These are phyloP conservation scores for Teinopalpus imperialis DNA, from an alignment of 2,888 invertebrate genomes.

Conservation along the genomic window DNA sequence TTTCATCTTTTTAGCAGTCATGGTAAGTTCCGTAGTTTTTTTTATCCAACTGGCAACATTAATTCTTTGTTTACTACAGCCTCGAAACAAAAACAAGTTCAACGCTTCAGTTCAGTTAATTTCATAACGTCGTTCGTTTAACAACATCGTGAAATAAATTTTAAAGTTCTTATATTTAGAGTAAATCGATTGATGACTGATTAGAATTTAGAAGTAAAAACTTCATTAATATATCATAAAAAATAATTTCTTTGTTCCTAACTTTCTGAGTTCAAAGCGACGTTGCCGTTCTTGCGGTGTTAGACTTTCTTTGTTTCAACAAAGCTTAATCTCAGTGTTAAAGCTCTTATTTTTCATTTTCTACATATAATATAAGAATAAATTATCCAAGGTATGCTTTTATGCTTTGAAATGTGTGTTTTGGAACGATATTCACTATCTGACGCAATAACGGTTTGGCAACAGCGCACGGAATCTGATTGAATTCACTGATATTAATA, in stretches of 20 bases:
- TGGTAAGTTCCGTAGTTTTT: too few relatives aligned
- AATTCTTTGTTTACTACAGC: constrained; percentile 60
- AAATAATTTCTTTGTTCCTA: constrained; percentile 52
- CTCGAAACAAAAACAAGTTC: constrained; percentile 48
- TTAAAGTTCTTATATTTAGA: background rate
- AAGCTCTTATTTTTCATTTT: constrained; percentile 6
- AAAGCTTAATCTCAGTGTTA: constrained; percentile 4
- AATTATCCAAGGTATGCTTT: constrained; percentile 55
- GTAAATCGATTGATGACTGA: too few relatives aligned
- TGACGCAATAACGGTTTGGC: constrained; percentile 79
- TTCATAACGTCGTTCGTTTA: constrained; percentile 26
- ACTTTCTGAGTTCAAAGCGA: constrained; percentile 49
- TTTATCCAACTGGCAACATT: constrained; percentile 58
- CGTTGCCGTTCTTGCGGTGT: constrained; percentile 64
- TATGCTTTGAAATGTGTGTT: constrained; percentile 69
- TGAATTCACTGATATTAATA: constrained; percentile 47
- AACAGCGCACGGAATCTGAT: constrained; percentile 69
- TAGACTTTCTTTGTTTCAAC: constrained; percentile 39
- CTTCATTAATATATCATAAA: background rate
- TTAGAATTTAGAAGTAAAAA: too few relatives aligned
- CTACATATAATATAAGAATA: constrained; percentile 31
- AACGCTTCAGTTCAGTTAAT: constrained; percentile 52
- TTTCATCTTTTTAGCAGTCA: too few relatives aligned
- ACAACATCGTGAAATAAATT: constrained; percentile 12
- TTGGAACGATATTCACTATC: constrained; percentile 68